Evolutionary conservation across 2,113 vertebrate species (phyloP).

Genomic region (Synchiropus splendidus): DNA sequence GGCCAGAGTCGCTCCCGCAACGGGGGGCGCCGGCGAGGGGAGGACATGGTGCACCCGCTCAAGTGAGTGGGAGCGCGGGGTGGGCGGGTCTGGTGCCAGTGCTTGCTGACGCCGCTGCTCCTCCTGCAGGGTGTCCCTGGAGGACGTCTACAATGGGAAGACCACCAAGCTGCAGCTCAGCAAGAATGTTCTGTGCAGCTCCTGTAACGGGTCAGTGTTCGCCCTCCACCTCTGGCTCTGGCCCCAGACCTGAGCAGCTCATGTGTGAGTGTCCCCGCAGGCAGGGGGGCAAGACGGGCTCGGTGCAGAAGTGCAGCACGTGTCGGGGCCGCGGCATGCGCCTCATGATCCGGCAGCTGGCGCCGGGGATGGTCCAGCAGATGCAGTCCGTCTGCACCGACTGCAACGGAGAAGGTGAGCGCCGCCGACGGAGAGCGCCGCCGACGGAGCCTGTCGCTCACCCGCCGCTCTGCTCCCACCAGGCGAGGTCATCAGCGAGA

Average conservation of each 20-base stretch:
- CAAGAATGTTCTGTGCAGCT: constrained; percentile 96
- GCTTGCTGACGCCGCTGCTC: constrained; percentile 3
- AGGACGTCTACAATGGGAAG: constrained; percentile 98
- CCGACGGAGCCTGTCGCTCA: not conserved
- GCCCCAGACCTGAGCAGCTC: no score
- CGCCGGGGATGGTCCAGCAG: constrained; percentile 97
- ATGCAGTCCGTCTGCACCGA: constrained; percentile 98
- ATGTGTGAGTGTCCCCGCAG: constrained; percentile 49
- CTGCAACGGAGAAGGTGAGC: constrained; percentile 89
- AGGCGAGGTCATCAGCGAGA: constrained; percentile 98
- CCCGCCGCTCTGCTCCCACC: not conserved
- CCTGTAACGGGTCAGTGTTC: constrained; percentile 87
- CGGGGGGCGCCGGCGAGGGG: constrained; percentile 89
- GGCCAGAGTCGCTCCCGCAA: constrained; percentile 84
- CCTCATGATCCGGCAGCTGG: constrained; percentile 97
- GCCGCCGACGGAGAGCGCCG: accelerated
- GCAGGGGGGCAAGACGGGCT: constrained; percentile 92
- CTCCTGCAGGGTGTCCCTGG: constrained; percentile 82
- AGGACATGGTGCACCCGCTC: constrained; percentile 97
- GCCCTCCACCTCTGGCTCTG: not conserved
- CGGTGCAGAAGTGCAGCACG: constrained; percentile 88
- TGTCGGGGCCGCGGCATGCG: constrained; percentile 90
- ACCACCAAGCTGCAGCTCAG: constrained; percentile 98
- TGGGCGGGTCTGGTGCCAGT: no score
- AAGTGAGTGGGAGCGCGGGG: constrained; percentile 73